These are phyloP conservation scores for Hydraecia micacea DNA, from an alignment of 2,888 invertebrate species.

Conservation along the genomic window DNA sequence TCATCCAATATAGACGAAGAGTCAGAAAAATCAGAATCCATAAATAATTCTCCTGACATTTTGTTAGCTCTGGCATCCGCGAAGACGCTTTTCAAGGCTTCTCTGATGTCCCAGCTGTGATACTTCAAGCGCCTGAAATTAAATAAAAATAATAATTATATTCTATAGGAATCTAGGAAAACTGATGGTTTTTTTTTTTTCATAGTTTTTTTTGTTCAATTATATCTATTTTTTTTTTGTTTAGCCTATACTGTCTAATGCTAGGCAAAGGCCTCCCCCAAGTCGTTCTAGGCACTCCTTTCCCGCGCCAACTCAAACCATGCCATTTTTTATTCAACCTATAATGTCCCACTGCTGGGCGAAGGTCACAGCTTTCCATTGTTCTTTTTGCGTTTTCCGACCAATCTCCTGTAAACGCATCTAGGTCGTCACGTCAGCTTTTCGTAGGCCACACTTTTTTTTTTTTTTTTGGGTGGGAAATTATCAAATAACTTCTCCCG, in stretches of 20 bases:
- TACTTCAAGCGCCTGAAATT: conserved; percentile 78
- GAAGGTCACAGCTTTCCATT: background rate
- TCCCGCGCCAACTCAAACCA: too few species aligned
- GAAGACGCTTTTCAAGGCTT: conserved; percentile 72
- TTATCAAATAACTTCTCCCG: too few species aligned
- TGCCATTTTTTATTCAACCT: background rate
- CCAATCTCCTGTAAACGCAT: background rate
- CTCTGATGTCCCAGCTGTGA: conserved; percentile 79
- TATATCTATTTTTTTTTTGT: too few species aligned
- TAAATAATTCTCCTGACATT: conserved; percentile 72
- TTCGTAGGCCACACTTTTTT: too few species aligned
- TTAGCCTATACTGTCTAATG: too few species aligned
- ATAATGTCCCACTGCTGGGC: background rate
- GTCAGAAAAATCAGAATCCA: conserved; percentile 79
- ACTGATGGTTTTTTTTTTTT: background rate
- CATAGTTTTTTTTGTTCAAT: background rate
- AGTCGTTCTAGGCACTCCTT: too few species aligned
- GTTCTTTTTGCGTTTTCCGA: background rate
- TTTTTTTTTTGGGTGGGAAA: too few species aligned
- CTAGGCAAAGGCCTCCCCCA: too few species aligned
- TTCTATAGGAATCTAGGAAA: background rate
- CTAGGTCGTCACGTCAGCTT: background rate
- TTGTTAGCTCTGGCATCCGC: conserved; percentile 70
- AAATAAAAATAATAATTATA: conserved; percentile 22
- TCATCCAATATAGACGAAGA: conserved; percentile 78